Evolutionary conservation across 2,113 vertebrate species (phyloP).

Genomic region (Fukomys damarensis): DNA sequence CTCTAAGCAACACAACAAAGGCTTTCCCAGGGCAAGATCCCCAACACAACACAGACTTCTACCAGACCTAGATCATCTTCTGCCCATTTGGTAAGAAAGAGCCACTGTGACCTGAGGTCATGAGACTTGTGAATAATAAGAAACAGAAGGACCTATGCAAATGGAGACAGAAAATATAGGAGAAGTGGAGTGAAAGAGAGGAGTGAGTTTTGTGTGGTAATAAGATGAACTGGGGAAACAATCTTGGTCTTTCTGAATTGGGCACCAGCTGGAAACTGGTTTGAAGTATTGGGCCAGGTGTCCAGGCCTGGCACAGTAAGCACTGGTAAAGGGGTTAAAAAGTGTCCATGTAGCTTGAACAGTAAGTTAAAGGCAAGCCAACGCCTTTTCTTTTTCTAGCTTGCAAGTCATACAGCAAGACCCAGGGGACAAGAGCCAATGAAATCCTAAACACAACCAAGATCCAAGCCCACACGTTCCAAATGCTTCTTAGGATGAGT

Average conservation of each 20-base stretch:
- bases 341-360: background rate
- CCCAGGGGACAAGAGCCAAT: conserved; percentile 49
- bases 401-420: conserved; percentile 45
- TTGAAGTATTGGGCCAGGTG: background rate
- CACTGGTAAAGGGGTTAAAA: background rate
- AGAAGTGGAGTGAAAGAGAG: background rate
- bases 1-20: background rate
- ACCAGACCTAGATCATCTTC: background rate
- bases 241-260: background rate
- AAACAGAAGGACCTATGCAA: background rate
- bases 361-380: conserved; percentile 13
- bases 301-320: background rate
- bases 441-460: conserved; percentile 62
- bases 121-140: background rate
- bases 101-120: background rate
- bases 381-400: conserved; percentile 14
- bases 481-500: conserved; percentile 49
- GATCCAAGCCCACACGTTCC: conserved; percentile 12
- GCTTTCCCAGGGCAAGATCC: background rate
- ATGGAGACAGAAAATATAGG: background rate
- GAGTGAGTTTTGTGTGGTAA: background rate
- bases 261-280: background rate
- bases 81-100: background rate
- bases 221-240: background rate
- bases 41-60: background rate